These are phyloP conservation scores for Actias luna DNA, from an alignment of 2,888 invertebrate species.

Conservation along the genomic window DNA sequence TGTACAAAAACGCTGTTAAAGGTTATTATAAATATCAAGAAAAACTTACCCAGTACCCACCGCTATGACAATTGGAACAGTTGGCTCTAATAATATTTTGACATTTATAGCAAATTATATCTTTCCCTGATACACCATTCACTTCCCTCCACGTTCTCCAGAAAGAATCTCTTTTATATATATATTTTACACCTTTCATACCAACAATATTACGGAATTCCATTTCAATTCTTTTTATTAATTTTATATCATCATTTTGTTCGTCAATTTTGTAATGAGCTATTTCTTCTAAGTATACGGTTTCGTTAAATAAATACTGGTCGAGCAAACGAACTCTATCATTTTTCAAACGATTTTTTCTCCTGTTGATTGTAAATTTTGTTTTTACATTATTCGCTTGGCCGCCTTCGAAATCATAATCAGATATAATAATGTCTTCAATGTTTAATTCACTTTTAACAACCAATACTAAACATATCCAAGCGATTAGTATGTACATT, in stretches of 20 bases:
- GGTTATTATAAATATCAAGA: not conserved
- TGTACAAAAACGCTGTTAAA: not conserved
- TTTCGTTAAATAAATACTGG: conserved; percentile 31
- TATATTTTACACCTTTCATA: conserved; percentile 52
- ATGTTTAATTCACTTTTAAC: conserved; percentile 14
- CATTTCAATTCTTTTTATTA: conserved; percentile 37
- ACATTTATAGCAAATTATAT: conserved; percentile 49
- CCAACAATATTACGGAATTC: conserved; percentile 44
- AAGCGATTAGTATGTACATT: not conserved
- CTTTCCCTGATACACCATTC: conserved; percentile 28
- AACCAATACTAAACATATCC: not conserved
- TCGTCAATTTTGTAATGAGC: conserved; percentile 36
- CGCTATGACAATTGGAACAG: conserved; percentile 34
- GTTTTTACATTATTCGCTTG: conserved; percentile 27
- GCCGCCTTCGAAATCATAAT: conserved; percentile 16
- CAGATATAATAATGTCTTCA: conserved; percentile 17
- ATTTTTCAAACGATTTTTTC: conserved; percentile 25
- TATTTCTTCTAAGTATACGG: conserved; percentile 41
- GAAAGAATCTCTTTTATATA: conserved; percentile 50
- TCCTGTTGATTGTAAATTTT: conserved; percentile 33
- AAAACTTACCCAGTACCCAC: conserved; percentile 53
- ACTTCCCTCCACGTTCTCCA: conserved; percentile 65
- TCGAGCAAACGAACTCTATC: conserved; percentile 23
- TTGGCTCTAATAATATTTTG: conserved; percentile 35
- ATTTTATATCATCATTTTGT: conserved; percentile 20